A percentile compares a stretch with the other conserved stretches of the same genome.
These are phyloP conservation scores for Stenodera caucasica DNA, from an alignment of 2,888 invertebrate species.

Conservation along the genomic window DNA sequence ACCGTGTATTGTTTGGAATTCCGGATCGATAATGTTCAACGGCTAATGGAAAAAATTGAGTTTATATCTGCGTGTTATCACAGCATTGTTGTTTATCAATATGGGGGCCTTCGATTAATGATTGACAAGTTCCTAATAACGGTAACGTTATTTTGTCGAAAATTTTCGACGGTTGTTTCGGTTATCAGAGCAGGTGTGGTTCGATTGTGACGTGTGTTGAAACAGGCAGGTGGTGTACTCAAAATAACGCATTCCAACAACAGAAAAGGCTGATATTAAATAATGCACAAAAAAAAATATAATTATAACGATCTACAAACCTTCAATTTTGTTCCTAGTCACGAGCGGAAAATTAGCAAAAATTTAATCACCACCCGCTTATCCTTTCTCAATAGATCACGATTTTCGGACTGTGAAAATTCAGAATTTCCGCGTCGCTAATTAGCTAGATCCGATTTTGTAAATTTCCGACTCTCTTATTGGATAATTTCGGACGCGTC, in stretches of 20 bases:
- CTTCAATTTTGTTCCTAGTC: neutral
- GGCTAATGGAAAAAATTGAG: neutral
- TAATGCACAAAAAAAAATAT: neutral
- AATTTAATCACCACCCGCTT: too few relatives aligned
- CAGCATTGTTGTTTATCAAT: neutral
- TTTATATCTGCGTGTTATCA: neutral
- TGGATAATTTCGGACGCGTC: too few relatives aligned
- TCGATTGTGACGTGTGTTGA: slow-evolving; percentile 18
- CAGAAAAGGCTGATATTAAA: neutral
- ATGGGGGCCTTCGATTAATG: too few relatives aligned
- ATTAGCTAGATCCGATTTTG: too few relatives aligned
- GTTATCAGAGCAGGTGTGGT: slow-evolving; percentile 27
- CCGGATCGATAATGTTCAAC: neutral
- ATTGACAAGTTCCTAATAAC: neutral
- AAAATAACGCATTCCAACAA: neutral
- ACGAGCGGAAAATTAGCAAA: neutral
- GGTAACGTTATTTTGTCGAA: neutral
- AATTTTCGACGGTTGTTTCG: slow-evolving; percentile 15
- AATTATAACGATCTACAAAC: neutral
- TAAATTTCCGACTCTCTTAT: too few relatives aligned
- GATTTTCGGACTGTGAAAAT: too few relatives aligned
- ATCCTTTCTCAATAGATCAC: too few relatives aligned
- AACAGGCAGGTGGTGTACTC: slow-evolving; percentile 23
- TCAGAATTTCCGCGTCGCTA: too few relatives aligned
- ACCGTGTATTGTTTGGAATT: neutral